Conservation (phyloP, 2,113 vertebrate species). For the Indicator maculatus region DNA sequence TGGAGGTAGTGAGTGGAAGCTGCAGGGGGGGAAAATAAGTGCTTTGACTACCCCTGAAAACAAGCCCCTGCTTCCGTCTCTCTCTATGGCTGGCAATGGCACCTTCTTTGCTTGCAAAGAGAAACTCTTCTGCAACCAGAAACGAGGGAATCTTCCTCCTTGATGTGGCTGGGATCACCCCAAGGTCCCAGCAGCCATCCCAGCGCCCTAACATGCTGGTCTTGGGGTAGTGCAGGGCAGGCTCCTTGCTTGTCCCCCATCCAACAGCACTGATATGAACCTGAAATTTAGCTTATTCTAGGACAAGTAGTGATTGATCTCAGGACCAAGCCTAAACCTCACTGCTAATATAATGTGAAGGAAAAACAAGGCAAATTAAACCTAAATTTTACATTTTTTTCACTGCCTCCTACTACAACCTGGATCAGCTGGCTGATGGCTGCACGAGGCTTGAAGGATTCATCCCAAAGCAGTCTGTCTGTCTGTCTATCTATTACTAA, state of each 20-base stretch:
- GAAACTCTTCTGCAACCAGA: not conserved
- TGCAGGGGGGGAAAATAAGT: not conserved
- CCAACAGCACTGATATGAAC: not conserved
- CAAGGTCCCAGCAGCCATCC: not conserved
- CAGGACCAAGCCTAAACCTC: not conserved
- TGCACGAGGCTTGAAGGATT: not conserved
- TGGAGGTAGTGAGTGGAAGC: not conserved
- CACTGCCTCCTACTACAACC: not conserved
- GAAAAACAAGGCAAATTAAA: not conserved
- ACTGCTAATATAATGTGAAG: not conserved
- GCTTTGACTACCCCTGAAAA: not conserved
- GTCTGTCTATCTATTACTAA: not conserved
- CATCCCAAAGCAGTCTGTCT: not conserved
- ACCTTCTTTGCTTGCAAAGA: not conserved
- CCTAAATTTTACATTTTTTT: not conserved
- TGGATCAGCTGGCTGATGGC: not conserved
- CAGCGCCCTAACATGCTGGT: accelerated
- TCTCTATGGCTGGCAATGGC: not conserved
- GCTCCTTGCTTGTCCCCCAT: not conserved
- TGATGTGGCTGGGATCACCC: accelerated
- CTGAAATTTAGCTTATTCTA: not conserved
- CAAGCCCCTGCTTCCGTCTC: not conserved
- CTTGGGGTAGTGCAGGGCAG: not conserved
- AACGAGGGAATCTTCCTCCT: not conserved
- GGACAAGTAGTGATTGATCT: not conserved